Percentiles rank a stretch among this genome's conserved stretches.
phyloP scores from a whole-genome alignment of 2,113 vertebrate genomes.

The Hippopotamus amphibius region DNA sequence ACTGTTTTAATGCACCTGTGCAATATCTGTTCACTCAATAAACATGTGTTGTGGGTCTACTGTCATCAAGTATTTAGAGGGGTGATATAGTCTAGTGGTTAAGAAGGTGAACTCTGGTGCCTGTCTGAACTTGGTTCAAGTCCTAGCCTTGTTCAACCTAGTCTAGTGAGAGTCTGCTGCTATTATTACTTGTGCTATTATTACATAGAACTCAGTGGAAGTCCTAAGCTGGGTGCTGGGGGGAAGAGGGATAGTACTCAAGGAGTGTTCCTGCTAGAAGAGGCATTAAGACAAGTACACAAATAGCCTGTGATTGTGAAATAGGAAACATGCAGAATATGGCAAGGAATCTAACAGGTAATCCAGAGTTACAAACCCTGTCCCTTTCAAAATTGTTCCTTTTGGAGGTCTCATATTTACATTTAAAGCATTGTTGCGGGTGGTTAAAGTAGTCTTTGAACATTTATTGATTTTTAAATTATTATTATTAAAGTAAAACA shows the following conservation, averaged over 20 bases:
- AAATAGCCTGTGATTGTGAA: constrained; percentile 1
- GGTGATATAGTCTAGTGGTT: not conserved
- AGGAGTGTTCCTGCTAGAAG: not conserved
- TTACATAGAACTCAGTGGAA: not conserved
- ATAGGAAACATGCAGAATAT: not conserved
- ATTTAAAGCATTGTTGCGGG: not conserved
- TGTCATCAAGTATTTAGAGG: not conserved
- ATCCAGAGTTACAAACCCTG: not conserved
- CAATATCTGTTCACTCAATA: not conserved
- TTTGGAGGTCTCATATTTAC: not conserved
- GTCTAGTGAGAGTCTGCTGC: not conserved
- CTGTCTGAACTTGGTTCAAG: not conserved
- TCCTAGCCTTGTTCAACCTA: not conserved
- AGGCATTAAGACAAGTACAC: not conserved
- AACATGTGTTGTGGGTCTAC: not conserved
- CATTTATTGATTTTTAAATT: not conserved
- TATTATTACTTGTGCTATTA: not conserved
- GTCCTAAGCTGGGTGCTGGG: not conserved
- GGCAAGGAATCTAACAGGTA: not conserved
- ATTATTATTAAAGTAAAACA: constrained; percentile 30
- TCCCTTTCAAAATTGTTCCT: not conserved
- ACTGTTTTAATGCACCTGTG: not conserved
- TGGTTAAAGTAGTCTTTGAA: not conserved
- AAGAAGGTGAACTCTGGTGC: not conserved
- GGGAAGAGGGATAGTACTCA: not conserved